Base-by-base conservation (phyloP, 2,888 invertebrate species). In the Erebia aethiops region DNA sequence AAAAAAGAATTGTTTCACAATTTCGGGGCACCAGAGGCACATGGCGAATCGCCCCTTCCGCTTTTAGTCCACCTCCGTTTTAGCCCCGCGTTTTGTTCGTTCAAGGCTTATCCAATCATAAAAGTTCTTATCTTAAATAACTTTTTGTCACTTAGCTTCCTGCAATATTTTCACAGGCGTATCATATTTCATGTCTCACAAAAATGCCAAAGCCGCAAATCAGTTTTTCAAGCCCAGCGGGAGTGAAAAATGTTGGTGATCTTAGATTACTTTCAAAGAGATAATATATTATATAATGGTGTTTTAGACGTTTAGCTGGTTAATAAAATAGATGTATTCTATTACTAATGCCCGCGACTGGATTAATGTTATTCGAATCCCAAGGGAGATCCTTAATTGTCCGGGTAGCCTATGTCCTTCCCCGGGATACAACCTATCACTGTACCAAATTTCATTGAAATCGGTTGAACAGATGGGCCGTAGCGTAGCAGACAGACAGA, bases 51-150 rank as follows among this genome's bases (percentile, higher is more conserved):
- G 26, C 26, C 26, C 35, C 35, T 35, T 35, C 35, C 35, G 21
- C 21, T 2, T 7, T 7, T 35, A 35, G 7, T 35, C 35, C 35
- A 2, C 35, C 35, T 0, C 35, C 7, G 35, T 46, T 46, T 43
- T 46, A 46, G 1, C 46, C 5, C 46, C 2, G 0, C 11, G 13
- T 46, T 46, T 46, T 51, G 51, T n/a, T 51, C 7, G n/a, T 51
- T n/a, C 7, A 2, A 8, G 7, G n/a, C 51, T 51, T n/a, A 51
- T 0, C 51, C n/a, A 51, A 13, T 49, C 52, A 16, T 52, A 54
- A 54, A 54, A 35, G 54, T 54, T 54, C 54, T 54, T 54, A 54
- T 18, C 54, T 54, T 3, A 54, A 54, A 18, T 54, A 54, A 54
- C 54, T 54, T 54, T 18, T 18, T n/a, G 54, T 26, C 10, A 2